phyloP scores from a whole-genome alignment of 2,888 invertebrate species.

The Agrotis exclamationis region DNA sequence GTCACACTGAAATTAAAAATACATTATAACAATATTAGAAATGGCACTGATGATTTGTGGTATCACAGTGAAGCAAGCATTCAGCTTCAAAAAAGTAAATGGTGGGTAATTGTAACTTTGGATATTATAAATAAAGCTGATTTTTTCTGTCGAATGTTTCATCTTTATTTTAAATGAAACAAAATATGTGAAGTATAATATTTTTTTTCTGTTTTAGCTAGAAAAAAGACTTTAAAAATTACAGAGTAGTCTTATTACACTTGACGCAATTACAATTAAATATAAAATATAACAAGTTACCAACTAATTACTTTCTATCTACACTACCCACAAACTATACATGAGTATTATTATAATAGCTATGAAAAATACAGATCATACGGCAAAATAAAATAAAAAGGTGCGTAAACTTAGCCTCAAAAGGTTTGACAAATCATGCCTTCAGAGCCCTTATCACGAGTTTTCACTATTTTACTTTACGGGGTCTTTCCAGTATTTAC shows the following conservation, averaged over 20 bases:
- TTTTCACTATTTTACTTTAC: no score
- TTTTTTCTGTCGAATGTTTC: no score
- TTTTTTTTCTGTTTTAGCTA: background rate
- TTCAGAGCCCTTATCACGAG: no score
- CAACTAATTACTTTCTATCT: slow-evolving; percentile 19
- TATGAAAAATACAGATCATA: slow-evolving; percentile 43
- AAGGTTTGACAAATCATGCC: slow-evolving; percentile 49
- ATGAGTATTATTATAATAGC: slow-evolving; percentile 52
- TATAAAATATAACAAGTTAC: background rate
- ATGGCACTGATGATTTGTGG: slow-evolving; percentile 56
- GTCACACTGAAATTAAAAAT: slow-evolving; percentile 86
- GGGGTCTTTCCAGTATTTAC: no score
- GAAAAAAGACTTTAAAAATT: background rate
- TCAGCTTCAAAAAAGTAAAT: slow-evolving; percentile 22
- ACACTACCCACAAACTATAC: slow-evolving; percentile 25
- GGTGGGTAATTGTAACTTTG: background rate
- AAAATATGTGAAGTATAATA: background rate
- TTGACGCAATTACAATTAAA: background rate
- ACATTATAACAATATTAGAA: slow-evolving; percentile 65
- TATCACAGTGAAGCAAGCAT: slow-evolving; percentile 1
- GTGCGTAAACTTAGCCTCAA: slow-evolving; percentile 48
- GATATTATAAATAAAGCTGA: no score
- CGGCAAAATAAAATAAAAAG: slow-evolving; percentile 35
- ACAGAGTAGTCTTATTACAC: background rate
- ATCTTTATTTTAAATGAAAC: no score